Conservation (phyloP, 1,140 invertebrate genomes). For the Penaeus chinensis region DNA sequence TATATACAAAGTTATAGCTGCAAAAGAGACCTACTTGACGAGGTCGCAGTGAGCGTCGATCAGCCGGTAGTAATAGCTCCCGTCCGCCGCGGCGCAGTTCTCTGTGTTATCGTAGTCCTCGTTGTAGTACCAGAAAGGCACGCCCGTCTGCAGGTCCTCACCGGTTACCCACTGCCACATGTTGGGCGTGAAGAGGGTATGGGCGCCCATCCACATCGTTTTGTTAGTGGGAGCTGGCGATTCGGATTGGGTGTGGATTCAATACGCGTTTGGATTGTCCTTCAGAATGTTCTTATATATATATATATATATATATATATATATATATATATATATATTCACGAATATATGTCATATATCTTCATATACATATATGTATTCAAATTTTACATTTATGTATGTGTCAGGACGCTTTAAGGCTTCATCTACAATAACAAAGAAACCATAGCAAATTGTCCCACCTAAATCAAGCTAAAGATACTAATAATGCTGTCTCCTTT, state of each 20-base stretch:
- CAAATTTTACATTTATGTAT: background rate
- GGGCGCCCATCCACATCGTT: conserved; percentile 5
- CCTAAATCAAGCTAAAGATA: too few relatives aligned
- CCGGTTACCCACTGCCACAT: conserved; percentile 13
- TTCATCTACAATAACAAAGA: too few relatives aligned
- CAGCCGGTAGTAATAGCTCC: conserved; percentile 2
- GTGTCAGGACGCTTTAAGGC: background rate
- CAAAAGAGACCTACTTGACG: background rate
- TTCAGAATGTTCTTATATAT: background rate
- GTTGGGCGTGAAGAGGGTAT: conserved; percentile 20
- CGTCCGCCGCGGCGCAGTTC: background rate
- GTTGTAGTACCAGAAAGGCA: conserved; percentile 6
- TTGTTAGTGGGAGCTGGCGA: too few relatives aligned
- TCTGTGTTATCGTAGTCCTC: background rate
- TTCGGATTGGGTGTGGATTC: too few relatives aligned
- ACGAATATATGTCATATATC: background rate
- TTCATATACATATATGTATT: background rate
- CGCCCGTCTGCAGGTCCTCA: conserved; percentile 17
- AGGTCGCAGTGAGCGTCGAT: background rate
- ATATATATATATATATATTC: conserved; percentile 13
- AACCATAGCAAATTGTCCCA: too few relatives aligned
- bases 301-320: conserved; percentile 16
- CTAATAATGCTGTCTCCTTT: too few relatives aligned
- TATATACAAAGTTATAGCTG: background rate
- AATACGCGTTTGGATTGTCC: too few relatives aligned